A percentile compares a stretch with the other conserved stretches of the same genome.
These are phyloP conservation scores for Podilymbus podiceps DNA, from an alignment of 2,113 vertebrate genomes.

Conservation along the genomic window DNA sequence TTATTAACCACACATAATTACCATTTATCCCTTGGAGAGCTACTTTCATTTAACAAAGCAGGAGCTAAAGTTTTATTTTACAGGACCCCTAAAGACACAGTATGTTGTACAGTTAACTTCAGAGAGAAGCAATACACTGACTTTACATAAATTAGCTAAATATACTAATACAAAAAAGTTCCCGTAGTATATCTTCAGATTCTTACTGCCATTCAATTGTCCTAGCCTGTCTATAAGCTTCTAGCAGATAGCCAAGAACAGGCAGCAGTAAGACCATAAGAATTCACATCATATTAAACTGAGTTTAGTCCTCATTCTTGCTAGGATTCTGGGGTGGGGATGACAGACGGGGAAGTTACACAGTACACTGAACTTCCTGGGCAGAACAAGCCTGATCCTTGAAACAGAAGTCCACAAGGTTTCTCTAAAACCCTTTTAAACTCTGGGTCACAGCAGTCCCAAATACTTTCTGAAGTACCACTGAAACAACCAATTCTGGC, in stretches of 20 bases:
- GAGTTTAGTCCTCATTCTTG: not conserved
- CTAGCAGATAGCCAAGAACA: not conserved
- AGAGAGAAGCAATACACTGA: not conserved
- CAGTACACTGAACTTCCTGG: not conserved
- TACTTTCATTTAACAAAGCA: not conserved
- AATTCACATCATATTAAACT: not conserved
- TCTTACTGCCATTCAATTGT: not conserved
- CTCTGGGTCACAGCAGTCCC: not conserved
- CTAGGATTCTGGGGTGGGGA: not conserved
- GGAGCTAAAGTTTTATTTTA: not conserved
- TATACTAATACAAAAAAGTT: not conserved
- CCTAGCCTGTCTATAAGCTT: not conserved
- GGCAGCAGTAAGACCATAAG: not conserved
- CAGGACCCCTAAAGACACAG: not conserved
- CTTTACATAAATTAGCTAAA: not conserved
- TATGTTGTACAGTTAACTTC: not conserved
- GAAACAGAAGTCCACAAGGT: not conserved
- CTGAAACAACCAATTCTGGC: not conserved
- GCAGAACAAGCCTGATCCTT: not conserved
- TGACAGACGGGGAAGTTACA: too few species aligned
- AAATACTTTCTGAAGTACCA: not conserved
- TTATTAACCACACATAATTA: not conserved
- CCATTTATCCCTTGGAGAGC: not conserved
- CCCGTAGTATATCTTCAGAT: not conserved
- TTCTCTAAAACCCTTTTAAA: not conserved